These are phyloP conservation scores for Bombus consobrinus DNA, from an alignment of 1,140 invertebrate species.

Conservation along the genomic window DNA sequence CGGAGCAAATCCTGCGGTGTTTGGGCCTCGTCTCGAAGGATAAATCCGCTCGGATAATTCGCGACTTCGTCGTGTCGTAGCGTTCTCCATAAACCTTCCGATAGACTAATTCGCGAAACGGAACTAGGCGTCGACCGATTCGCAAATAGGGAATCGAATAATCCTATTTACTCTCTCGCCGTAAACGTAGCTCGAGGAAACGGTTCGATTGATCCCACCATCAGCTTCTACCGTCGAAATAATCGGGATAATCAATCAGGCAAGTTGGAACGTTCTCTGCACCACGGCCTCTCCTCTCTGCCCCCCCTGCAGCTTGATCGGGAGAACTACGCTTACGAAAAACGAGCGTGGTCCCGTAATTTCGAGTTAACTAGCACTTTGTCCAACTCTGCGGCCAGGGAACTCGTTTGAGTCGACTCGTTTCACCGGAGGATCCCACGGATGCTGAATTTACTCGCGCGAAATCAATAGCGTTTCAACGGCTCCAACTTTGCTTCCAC, in stretches of 20 bases:
- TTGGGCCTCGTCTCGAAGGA: not conserved
- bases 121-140: not conserved
- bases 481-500: not conserved
- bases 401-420: not conserved
- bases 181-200: not conserved
- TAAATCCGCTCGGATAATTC: not conserved
- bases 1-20: not conserved
- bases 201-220: not conserved
- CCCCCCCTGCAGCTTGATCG: not conserved
- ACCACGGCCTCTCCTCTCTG: too few relatives aligned
- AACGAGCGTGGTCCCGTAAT: conserved; percentile 10
- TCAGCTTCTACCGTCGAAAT: not conserved
- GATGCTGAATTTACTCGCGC: not conserved
- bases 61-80: not conserved
- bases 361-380: conserved; percentile 23
- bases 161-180: not conserved
- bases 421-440: not conserved
- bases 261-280: not conserved
- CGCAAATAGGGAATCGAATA: not conserved
- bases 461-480: not conserved
- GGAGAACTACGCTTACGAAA: not conserved
- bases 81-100: not conserved
- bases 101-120: not conserved
- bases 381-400: not conserved
- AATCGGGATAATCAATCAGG: conserved; percentile 3